Percentiles rank a stretch among this genome's conserved stretches.
These are phyloP conservation scores for Solen grandis DNA, from an alignment of 1,140 invertebrate genomes.

Conservation along the genomic window DNA sequence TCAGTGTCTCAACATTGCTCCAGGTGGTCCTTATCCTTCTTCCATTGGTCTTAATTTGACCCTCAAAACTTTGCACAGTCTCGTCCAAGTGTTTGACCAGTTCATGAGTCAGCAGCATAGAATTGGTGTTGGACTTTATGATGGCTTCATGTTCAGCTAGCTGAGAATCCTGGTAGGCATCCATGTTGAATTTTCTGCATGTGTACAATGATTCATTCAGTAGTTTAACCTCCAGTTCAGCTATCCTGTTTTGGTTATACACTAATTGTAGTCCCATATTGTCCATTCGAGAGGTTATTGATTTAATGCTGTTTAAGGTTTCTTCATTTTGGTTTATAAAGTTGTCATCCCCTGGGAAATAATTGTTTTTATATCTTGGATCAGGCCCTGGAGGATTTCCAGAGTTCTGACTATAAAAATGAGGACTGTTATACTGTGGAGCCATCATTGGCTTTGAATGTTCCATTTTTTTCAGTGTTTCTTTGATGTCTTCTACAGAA, in stretches of 20 bases:
- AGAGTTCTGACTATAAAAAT: slow-evolving; percentile 1
- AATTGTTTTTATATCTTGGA: too few species aligned
- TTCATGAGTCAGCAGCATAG: slow-evolving; percentile 55
- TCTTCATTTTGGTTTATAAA: background rate
- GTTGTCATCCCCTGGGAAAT: slow-evolving; percentile 14
- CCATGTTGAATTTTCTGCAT: slow-evolving; percentile 69
- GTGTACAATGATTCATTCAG: slow-evolving; percentile 70
- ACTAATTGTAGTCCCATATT: slow-evolving; percentile 68
- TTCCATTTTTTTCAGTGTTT: slow-evolving; percentile 56
- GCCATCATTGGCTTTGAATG: slow-evolving; percentile 12
- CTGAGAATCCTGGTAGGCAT: slow-evolving; percentile 67
- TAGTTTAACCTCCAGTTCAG: slow-evolving; percentile 69
- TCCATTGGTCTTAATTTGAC: background rate
- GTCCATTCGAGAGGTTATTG: slow-evolving; percentile 60
- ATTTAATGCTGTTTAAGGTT: background rate
- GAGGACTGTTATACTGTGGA: slow-evolving; percentile 6
- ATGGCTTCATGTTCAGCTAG: slow-evolving; percentile 63
- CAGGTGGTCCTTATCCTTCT: slow-evolving; percentile 37
- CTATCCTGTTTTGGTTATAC: slow-evolving; percentile 71
- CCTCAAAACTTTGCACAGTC: background rate
- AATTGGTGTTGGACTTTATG: slow-evolving; percentile 51
- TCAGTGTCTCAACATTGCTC: slow-evolving; percentile 47
- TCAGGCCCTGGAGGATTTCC: too few species aligned
- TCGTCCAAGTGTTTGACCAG: slow-evolving; percentile 66
- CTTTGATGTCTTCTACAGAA: slow-evolving; percentile 69